Evolutionary conservation across 2,797 vertebrate species (phyloP).

Genomic region (Bradypodion ventrale): DNA sequence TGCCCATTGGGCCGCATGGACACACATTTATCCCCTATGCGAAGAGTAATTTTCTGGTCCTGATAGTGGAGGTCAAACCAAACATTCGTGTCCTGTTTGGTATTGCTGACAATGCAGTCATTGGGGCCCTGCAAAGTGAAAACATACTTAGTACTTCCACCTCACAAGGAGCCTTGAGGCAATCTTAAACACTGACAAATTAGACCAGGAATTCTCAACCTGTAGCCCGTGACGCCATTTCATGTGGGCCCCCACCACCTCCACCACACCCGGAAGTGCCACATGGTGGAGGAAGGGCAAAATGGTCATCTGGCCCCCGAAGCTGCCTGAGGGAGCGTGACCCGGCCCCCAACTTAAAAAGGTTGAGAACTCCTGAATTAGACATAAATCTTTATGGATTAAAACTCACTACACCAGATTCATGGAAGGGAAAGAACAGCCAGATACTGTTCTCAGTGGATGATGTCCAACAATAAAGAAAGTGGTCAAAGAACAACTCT

Average conservation of each 20-base stretch:
- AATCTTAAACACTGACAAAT: too few relatives aligned
- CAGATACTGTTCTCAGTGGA: not conserved
- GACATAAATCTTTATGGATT: too few relatives aligned
- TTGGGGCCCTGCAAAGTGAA: not conserved
- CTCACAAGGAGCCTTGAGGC: not conserved
- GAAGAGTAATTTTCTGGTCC: constrained; percentile 36
- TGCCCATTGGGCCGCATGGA: constrained; percentile 43
- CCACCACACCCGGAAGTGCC: too few relatives aligned
- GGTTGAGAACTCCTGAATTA: too few relatives aligned
- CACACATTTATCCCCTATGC: constrained; percentile 34
- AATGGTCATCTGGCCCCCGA: too few relatives aligned
- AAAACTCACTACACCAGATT: too few relatives aligned
- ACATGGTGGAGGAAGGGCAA: too few relatives aligned
- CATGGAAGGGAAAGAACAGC: not conserved
- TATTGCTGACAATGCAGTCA: constrained; percentile 29
- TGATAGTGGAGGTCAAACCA: constrained; percentile 52
- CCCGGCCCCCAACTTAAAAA: too few relatives aligned
- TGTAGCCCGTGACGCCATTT: too few relatives aligned
- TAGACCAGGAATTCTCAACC: not conserved
- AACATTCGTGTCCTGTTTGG: constrained; percentile 18
- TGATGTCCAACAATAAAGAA: too few relatives aligned
- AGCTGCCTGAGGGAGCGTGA: too few relatives aligned
- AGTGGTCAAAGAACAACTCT: not conserved
- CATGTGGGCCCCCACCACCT: too few relatives aligned
- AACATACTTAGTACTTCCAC: not conserved